Evolutionary conservation across 2,797 vertebrate genomes (phyloP).

Genomic region (Enteromius argenteus): DNA sequence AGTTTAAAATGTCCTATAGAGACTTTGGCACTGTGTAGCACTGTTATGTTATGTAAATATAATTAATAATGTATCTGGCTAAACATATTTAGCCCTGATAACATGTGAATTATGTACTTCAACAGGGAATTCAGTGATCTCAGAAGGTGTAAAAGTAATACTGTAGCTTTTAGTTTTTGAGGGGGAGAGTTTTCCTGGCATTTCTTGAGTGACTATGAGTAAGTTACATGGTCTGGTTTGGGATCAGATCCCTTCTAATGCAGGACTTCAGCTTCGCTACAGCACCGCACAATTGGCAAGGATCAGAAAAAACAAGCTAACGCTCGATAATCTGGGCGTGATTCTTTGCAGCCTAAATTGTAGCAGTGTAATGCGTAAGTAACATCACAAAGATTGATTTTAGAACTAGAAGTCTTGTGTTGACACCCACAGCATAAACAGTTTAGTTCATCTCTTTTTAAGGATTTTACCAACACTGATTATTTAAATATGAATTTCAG

Average conservation of each 20-base stretch:
- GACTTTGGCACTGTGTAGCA: neutral
- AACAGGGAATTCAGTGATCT: neutral
- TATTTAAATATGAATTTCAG: neutral
- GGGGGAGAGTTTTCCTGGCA: constrained; percentile 27
- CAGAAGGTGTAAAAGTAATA: neutral
- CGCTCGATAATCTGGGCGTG: constrained; percentile 26
- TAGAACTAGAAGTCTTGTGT: constrained; percentile 17
- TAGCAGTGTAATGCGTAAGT: constrained; percentile 6
- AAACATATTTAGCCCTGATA: neutral
- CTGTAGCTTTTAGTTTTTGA: neutral
- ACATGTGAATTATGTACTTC: neutral
- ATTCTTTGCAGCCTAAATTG: constrained; percentile 27
- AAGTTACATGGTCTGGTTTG: constrained; percentile 43
- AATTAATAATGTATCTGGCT: neutral
- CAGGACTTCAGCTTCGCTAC: constrained; percentile 41
- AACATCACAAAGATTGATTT: constrained; percentile 34
- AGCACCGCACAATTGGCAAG: constrained; percentile 35
- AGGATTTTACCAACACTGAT: neutral
- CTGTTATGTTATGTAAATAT: neutral
- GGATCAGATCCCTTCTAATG: constrained; percentile 33
- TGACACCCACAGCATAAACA: neutral
- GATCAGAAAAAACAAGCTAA: constrained; percentile 35
- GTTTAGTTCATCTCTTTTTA: neutral
- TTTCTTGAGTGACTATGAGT: constrained; percentile 50
- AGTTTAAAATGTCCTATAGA: constrained; percentile 4